These are phyloP conservation scores for Phaethornis superciliosus DNA, from an alignment of 2,113 vertebrate genomes.

Conservation along the genomic window DNA sequence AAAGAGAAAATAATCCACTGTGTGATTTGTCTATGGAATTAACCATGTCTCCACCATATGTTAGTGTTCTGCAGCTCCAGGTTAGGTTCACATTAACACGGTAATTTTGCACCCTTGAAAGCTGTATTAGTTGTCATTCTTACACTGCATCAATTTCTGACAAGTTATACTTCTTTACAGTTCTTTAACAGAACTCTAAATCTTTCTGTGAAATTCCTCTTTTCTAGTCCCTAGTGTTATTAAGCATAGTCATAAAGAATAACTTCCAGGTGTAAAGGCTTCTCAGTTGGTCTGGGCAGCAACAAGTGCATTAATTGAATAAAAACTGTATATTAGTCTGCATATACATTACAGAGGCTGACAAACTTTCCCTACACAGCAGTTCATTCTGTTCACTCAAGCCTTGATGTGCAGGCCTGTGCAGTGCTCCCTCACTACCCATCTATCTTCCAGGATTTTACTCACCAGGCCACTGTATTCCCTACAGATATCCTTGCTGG, in stretches of 20 bases:
- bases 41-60: accelerated
- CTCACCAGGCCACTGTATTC: not conserved
- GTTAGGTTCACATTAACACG: not conserved
- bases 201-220: not conserved
- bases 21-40: not conserved
- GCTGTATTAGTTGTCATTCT: not conserved
- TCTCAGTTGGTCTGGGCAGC: not conserved
- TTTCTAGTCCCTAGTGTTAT: not conserved
- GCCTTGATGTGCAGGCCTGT: not conserved
- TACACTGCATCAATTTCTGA: not conserved
- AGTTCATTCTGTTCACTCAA: not conserved
- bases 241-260: not conserved
- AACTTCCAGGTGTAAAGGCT: not conserved
- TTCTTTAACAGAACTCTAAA: not conserved
- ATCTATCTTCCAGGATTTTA: not conserved
- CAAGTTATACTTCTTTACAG: not conserved
- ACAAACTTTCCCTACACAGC: not conserved
- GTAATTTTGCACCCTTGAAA: not conserved
- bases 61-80: not conserved
- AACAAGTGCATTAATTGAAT: not conserved
- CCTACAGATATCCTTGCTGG: not conserved
- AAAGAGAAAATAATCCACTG: not conserved
- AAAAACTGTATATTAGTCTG: not conserved
- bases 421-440: not conserved
- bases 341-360: not conserved